Base-by-base conservation (phyloP, 1,140 invertebrate species). In the Sitophilus oryzae region DNA sequence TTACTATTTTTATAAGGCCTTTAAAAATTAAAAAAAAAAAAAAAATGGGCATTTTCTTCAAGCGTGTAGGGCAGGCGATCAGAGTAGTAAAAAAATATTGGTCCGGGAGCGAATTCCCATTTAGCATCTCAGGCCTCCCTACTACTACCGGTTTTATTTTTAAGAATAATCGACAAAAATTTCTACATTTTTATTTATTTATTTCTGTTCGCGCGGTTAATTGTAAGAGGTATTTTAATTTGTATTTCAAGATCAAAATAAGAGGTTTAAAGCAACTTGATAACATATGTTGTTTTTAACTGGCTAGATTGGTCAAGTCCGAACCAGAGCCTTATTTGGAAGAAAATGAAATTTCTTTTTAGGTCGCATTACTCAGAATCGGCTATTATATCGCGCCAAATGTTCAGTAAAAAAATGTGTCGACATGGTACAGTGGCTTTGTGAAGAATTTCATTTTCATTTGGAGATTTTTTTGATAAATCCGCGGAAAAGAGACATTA, bases 211-310 rank as follows among this genome's bases (percentile, higher is more conserved):
- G 9, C 6, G 23, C 8, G 3, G 37, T 37, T 9, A 22, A 30
- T 38, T 18, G 19, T 18, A 47, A 43, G 15, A 45, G 25, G 34
- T 45, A 18, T 23, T 14, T 14, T 14, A 45, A 51, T 49, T 49
- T 38, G 35, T 14, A 21, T 44, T 52, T 52, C 18, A 52, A 36
- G 23, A 36, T 34, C 11, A 41, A 47, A 54, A 47, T n/a, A n/a
- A n/a, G n/a, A n/a, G n/a, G n/a, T n/a, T n/a, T n/a, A 38, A 4
- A 11, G 40, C 41, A 19, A 34, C 37, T 44, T 35, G 38, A 41
- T 36, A 56, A 56, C 53, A 56, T 56, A 49, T 56, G 53, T 56
- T 56, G 23, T 56, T 56, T 56, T 37, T 56, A 35, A 16, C 37
- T 22, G 48, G 22, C 45, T 23, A 48, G 45, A 44, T 46, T 43